Base-by-base conservation (phyloP, 2,797 vertebrate genomes). In the Eleutherodactylus coqui region DNA sequence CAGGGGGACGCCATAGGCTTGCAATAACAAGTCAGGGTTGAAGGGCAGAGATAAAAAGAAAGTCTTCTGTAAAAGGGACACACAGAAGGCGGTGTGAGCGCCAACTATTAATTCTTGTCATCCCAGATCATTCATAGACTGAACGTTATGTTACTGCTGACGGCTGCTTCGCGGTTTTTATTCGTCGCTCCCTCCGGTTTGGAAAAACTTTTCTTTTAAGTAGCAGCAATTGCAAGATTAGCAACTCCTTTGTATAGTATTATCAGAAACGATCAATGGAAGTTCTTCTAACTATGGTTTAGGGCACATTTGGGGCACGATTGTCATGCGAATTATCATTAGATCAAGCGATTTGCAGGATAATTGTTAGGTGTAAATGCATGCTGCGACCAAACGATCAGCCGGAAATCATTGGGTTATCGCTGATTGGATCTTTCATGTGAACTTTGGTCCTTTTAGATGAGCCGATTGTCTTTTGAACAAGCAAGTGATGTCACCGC, bases 11-110 rank as follows among this genome's bases (percentile, higher is more conserved):
- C 55, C 36, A 75, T 55, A 69, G 64, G 17, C 76, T 17, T 84
- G 86, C 77, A 67, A 75, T 80, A 83, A 87, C 80, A 87, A 87
- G 67, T 32, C 55, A 72, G 51, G 62, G 47, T 77, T 79, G 64
- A 70, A 83, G 75, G 86, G 86, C 81, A 75, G 62, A 55, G 58
- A 49, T 75, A 29, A 60, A 87, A 83, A 55, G 36, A 60, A 73
- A 83, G 45, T n/a, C 36, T 72, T 70, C 49, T 78, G 81, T 64
- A 32, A 7, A 79, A 45, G 62, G 58, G 17, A 7, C n/a, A 84
- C 32, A 80, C 5, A 80, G n/a, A 72, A 62, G 16, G 10, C 5
- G 17, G 58, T 21, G 41, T 19, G 5, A 51, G 34, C 38, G 10
- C 7, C n/a, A 41, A 70, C 14, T 82, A 82, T 70, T 51, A 69